Evolutionary conservation across 2,888 invertebrate genomes (phyloP).

Genomic region (Brachyptera putata): DNA sequence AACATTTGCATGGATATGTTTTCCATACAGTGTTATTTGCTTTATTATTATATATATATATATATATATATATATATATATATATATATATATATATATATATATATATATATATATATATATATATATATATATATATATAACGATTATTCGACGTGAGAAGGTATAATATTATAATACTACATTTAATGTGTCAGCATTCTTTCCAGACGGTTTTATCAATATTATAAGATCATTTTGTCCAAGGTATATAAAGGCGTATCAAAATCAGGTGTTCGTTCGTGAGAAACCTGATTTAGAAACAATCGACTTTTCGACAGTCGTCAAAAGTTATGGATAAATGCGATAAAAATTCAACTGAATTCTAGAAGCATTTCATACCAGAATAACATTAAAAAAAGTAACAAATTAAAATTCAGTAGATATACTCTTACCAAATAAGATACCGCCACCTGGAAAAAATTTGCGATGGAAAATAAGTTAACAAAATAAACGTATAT

Average conservation of each 20-base stretch:
- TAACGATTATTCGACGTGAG: too few species aligned
- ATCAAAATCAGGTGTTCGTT: not conserved
- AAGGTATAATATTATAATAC: not conserved
- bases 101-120: too few species aligned
- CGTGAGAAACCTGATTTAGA: conserved; percentile 10
- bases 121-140: too few species aligned
- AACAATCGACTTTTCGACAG: not conserved
- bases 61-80: too few species aligned
- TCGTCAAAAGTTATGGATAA: conserved; percentile 19
- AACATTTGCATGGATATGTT: not conserved
- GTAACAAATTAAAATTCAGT: conserved; percentile 1
- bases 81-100: too few species aligned
- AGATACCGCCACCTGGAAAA: conserved; percentile 7
- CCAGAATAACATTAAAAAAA: conserved; percentile 7
- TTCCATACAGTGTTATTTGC: not conserved
- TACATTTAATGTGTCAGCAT: not conserved
- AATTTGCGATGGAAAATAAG: conserved; percentile 10
- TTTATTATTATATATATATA: too few species aligned
- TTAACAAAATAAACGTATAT: not conserved
- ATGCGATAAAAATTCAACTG: conserved; percentile 13
- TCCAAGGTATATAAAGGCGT: not conserved
- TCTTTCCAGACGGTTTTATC: not conserved
- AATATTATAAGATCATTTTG: conserved; percentile 8
- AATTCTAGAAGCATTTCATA: conserved; percentile 4
- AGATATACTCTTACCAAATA: not conserved